phyloP scores from a whole-genome alignment of 2,888 invertebrate species.

The Lepeophtheirus nordmannii region DNA sequence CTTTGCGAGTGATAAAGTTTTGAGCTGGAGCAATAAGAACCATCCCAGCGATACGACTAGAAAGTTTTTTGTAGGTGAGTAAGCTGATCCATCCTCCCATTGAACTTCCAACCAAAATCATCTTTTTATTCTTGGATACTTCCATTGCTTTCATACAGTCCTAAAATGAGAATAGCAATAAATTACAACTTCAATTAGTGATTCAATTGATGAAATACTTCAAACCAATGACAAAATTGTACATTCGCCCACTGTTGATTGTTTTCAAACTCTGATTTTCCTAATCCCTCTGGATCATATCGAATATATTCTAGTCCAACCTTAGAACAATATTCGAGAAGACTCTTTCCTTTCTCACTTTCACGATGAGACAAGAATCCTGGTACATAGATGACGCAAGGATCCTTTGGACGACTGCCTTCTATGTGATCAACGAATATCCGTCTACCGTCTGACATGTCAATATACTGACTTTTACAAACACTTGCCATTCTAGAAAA shows the following conservation, averaged over 20 bases:
- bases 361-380: background rate
- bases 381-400: background rate
- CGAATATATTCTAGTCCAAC: background rate
- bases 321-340: background rate
- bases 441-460: background rate
- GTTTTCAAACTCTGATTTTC: background rate
- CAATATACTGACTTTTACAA: background rate
- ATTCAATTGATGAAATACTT: background rate
- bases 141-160: background rate
- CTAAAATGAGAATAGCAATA: background rate
- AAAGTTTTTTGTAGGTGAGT: background rate
- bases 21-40: background rate
- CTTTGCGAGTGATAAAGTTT: background rate
- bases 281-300: constrained; percentile 1
- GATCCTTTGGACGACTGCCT: background rate
- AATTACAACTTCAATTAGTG: background rate
- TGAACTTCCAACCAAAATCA: background rate
- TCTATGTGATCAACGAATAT: background rate
- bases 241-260: background rate
- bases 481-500: too few species aligned
- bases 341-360: background rate
- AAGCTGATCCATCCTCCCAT: constrained; percentile 7
- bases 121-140: background rate
- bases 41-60: background rate
- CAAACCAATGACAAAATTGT: constrained; percentile 5